These are phyloP conservation scores for Ariopsis seemanni DNA, from an alignment of 2,113 vertebrate species.

Conservation along the genomic window DNA sequence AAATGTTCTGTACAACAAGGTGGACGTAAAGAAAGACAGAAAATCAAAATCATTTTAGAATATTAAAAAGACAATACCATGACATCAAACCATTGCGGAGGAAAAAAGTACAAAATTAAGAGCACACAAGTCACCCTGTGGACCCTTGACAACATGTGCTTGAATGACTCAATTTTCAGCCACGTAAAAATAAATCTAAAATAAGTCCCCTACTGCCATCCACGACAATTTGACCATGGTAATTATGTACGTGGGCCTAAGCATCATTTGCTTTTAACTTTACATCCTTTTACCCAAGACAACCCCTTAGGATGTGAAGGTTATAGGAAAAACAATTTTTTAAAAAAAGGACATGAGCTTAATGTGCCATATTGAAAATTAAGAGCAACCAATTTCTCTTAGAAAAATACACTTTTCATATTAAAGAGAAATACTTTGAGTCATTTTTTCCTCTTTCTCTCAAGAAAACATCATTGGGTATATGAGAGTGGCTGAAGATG, in stretches of 20 bases:
- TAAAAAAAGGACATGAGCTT: slow-evolving; percentile 4
- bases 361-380: slow-evolving; percentile 11
- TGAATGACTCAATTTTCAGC: slow-evolving; percentile 8
- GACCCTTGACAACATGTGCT: slow-evolving; percentile 12
- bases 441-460: slow-evolving; percentile 23
- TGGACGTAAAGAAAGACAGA: slow-evolving; percentile 59
- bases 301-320: not conserved
- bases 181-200: slow-evolving; percentile 32
- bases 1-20: slow-evolving; percentile 62
- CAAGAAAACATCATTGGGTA: slow-evolving; percentile 17
- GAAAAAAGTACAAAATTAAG: slow-evolving; percentile 36
- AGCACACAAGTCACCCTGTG: slow-evolving; percentile 35
- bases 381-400: slow-evolving; percentile 43
- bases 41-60: slow-evolving; percentile 54
- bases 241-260: not conserved
- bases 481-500: slow-evolving; percentile 9
- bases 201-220: slow-evolving; percentile 25
- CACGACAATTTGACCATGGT: slow-evolving; percentile 38
- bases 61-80: slow-evolving; percentile 49
- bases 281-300: not conserved
- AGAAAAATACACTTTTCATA: slow-evolving; percentile 57
- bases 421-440: slow-evolving; percentile 36
- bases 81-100: slow-evolving; percentile 28
- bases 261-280: not conserved
- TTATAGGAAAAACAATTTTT: not conserved